These are phyloP conservation scores for Anoplolepis gracilipes DNA, from an alignment of 1,140 invertebrate species.

Conservation along the genomic window DNA sequence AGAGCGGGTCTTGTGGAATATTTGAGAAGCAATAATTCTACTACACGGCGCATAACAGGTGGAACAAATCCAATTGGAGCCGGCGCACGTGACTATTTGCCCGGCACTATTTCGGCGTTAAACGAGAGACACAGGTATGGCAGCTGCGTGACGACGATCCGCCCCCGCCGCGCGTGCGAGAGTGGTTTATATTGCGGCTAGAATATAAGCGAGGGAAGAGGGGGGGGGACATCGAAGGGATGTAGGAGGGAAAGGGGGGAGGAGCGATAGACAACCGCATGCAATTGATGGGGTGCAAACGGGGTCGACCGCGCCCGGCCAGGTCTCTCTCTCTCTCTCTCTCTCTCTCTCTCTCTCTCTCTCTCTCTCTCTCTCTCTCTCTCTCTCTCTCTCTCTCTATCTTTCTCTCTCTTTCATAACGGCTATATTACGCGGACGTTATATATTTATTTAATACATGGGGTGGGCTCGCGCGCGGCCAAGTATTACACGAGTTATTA, in stretches of 20 bases:
- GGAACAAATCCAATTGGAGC: constrained; percentile 49
- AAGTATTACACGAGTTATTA: constrained; percentile 78
- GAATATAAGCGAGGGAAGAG: constrained; percentile 46
- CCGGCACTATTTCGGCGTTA: constrained; percentile 45
- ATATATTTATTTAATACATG: constrained; percentile 81
- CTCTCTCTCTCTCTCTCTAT: constrained; percentile 45
- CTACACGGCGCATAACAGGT: constrained; percentile 44
- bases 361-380: constrained; percentile 47
- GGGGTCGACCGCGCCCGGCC: constrained; percentile 78
- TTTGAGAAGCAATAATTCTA: background rate
- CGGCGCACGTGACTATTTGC: constrained; percentile 22
- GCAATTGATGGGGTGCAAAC: constrained; percentile 82
- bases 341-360: constrained; percentile 52
- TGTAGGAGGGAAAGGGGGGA: constrained; percentile 18
- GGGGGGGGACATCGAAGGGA: too few species aligned
- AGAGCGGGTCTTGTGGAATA: background rate
- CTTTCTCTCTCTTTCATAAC: constrained; percentile 69
- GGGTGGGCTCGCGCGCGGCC: constrained; percentile 33
- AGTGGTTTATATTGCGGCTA: constrained; percentile 73
- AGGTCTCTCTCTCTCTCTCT: constrained; percentile 41
- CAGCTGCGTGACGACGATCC: constrained; percentile 58
- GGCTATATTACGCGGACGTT: constrained; percentile 80
- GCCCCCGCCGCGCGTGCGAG: constrained; percentile 52
- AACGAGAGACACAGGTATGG: constrained; percentile 55
- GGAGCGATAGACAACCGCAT: constrained; percentile 77